Percentiles rank a stretch among this genome's conserved stretches.
Evolutionary conservation across 1,140 invertebrate genomes (phyloP).

Genomic region (Mamestra configurata): DNA sequence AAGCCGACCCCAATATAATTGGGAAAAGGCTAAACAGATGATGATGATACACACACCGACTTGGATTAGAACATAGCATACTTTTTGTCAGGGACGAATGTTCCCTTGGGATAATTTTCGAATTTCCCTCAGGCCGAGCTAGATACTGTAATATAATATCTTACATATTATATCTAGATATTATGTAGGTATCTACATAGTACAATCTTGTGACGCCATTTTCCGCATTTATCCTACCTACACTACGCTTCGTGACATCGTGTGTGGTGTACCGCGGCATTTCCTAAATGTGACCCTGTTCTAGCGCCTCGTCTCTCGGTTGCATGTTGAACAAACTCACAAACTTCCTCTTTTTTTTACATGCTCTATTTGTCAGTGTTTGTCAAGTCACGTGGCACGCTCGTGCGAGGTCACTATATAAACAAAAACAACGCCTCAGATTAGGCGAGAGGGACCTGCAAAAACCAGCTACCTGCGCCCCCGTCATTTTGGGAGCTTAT

Average conservation of each 20-base stretch:
- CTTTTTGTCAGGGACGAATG: too few relatives aligned
- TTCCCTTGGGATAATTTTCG: too few relatives aligned
- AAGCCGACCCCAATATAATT: too few relatives aligned
- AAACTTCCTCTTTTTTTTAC: conserved; percentile 23
- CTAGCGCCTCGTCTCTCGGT: not conserved
- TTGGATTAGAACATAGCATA: too few relatives aligned
- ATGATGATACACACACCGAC: too few relatives aligned
- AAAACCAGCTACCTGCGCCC: conserved; percentile 81
- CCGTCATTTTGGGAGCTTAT: conserved; percentile 66
- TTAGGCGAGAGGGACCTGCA: conserved; percentile 75
- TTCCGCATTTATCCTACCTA: not conserved
- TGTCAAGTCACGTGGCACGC: conserved; percentile 60
- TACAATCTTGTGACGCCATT: not conserved
- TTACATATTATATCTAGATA: too few relatives aligned
- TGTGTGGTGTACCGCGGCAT: not conserved
- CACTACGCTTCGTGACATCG: not conserved
- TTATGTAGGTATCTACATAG: too few relatives aligned
- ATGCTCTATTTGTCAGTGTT: conserved; percentile 37
- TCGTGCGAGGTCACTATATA: conserved; percentile 67
- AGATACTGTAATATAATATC: too few relatives aligned
- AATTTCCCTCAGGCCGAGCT: too few relatives aligned
- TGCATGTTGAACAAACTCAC: conserved; percentile 42
- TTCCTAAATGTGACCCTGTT: not conserved
- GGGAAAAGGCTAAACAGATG: too few relatives aligned
- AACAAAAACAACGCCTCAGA: conserved; percentile 72